Conservation (phyloP, 2,113 vertebrate species). For the Mastomys coucha region DNA sequence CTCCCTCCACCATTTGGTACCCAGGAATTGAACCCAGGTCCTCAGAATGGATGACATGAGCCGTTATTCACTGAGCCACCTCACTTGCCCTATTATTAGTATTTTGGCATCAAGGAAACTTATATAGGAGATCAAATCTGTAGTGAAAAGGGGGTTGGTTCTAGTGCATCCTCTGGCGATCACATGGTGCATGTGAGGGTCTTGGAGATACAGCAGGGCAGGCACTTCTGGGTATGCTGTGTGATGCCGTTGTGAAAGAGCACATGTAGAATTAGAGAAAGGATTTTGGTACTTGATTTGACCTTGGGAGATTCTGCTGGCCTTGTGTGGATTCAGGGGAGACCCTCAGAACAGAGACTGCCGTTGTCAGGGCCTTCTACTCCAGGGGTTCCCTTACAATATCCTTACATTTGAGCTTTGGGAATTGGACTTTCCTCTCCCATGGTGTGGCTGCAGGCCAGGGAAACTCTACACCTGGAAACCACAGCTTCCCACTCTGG, state of each 20-base stretch:
- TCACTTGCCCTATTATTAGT: background rate
- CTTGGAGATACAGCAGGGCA: too few relatives aligned
- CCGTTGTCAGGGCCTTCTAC: background rate
- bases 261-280: background rate
- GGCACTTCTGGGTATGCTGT: background rate
- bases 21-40: background rate
- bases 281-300: background rate
- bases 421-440: background rate
- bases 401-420: background rate
- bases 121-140: background rate
- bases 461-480: background rate
- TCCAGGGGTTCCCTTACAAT: background rate
- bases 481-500: background rate
- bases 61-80: background rate
- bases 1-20: background rate
- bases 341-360: accelerated
- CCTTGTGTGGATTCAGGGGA: background rate
- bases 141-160: background rate
- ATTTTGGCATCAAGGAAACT: background rate
- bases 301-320: background rate
- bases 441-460: background rate
- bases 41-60: background rate
- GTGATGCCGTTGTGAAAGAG: background rate
- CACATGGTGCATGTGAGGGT: accelerated
- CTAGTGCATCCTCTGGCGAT: background rate